Conservation (phyloP, 2,888 invertebrate species). For the Scaptomyza flava region DNA sequence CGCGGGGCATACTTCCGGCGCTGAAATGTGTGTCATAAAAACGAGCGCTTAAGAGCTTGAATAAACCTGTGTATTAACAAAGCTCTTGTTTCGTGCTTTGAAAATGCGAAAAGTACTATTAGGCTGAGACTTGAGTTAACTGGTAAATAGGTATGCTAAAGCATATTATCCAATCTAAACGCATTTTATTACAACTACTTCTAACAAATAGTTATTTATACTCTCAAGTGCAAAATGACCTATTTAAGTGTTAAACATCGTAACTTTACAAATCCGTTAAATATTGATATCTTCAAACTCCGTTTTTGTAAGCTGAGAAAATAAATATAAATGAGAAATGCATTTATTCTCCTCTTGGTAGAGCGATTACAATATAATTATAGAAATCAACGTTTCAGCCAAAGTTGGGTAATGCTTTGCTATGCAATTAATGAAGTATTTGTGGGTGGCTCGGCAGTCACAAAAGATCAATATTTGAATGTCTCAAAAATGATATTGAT, state of each 20-base stretch:
- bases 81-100: slow-evolving; percentile 13
- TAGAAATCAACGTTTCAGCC: not conserved
- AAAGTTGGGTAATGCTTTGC: too few species aligned
- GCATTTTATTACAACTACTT: slow-evolving; percentile 4
- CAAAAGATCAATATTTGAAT: slow-evolving; percentile 27
- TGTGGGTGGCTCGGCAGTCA: slow-evolving; percentile 39
- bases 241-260: not conserved
- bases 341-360: not conserved
- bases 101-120: slow-evolving; percentile 4
- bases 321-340: not conserved
- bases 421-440: not conserved
- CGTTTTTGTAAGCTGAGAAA: not conserved
- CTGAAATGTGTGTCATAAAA: slow-evolving; percentile 70
- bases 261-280: slow-evolving; percentile 19
- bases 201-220: slow-evolving; percentile 8
- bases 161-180: slow-evolving; percentile 7
- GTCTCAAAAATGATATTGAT: slow-evolving; percentile 6
- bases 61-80: slow-evolving; percentile 26
- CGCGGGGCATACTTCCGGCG: slow-evolving; percentile 72
- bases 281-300: not conserved
- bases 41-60: slow-evolving; percentile 4
- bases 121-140: not conserved
- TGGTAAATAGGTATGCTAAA: too few species aligned
- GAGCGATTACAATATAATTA: not conserved
- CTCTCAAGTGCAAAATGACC: slow-evolving; percentile 2